Base-by-base conservation (phyloP, 2,113 vertebrate species). In the Calonectris borealis region DNA sequence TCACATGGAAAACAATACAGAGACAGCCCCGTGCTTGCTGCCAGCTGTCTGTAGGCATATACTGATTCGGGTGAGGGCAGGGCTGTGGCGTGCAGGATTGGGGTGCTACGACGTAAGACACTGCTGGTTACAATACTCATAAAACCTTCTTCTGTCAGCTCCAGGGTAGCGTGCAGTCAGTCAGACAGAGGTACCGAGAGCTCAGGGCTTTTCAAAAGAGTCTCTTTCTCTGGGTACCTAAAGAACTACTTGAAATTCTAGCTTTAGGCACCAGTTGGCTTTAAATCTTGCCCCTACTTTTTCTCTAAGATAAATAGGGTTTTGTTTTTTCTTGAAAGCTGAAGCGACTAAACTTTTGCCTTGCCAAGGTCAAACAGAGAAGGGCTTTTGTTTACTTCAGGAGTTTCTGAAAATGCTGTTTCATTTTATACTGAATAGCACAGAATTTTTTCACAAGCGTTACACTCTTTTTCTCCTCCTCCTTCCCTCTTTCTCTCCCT, bases 161-260 rank as follows among this genome's bases (percentile, higher is more conserved):
- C 54, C 4, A 2, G 62, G 57, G 18, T 18, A 58, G 31, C 1
- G 0, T 54, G 54, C 49, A 62, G 51, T 72, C 73, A 86, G 61
- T 72, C 66, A 72, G 31, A 57, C 1, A 16, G 54, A 82, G 31
- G 24, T 91, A 69, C 40, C 0, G 0, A 79, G 75, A 83, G 54
- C 36, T 90, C 34, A 73, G 51, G 19, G 31, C 46, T 88, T 93
- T 93, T 91, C 57, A 69, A 38, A 88, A 60, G 44, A 72, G 14
- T 27, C 29, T 86, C 20, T 90, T 83, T 88, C 54, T 83, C 44
- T 82, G 48, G 14, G 36, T 76, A 76, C 32, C n/a, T 76, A 68
- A 96, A 82, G 40, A 91, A 16, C 44, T 91, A 66, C 57, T 94
- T 91, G 73, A 69, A 87, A 93, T 91, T 92, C 73, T 83, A 72